Percentiles rank a stretch among this genome's conserved stretches.
phyloP scores from a whole-genome alignment of 2,888 invertebrate genomes.

The Branchellion lobata region DNA sequence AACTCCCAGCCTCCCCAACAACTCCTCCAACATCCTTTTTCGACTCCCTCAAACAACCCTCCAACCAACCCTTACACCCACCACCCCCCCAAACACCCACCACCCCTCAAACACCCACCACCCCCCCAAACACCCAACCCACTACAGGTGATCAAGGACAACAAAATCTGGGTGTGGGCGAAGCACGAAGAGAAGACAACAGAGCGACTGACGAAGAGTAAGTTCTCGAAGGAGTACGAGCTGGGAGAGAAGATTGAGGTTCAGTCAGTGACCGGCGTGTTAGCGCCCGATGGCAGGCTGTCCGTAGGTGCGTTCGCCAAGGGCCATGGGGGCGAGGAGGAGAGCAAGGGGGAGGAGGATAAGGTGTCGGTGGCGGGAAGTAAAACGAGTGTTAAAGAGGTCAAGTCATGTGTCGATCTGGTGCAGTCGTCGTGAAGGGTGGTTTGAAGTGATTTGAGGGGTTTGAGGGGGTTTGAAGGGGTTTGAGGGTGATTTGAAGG shows the following conservation, averaged over 20 bases:
- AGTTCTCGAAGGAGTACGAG: constrained; percentile 52
- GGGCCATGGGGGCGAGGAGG: constrained; percentile 45
- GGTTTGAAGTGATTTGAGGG: not conserved
- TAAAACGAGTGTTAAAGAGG: constrained; percentile 24
- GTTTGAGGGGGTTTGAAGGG: too few species aligned
- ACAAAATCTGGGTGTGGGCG: constrained; percentile 52
- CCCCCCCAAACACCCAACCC: too few species aligned
- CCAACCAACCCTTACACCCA: not conserved
- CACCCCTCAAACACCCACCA: not conserved
- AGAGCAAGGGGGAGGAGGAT: constrained; percentile 25
- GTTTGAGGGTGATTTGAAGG: too few species aligned
- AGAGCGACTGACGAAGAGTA: constrained; percentile 51
- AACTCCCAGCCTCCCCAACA: too few species aligned
- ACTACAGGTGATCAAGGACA: constrained; percentile 53
- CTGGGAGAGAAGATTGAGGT: constrained; percentile 52
- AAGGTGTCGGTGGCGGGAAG: constrained; percentile 2
- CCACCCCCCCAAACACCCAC: not conserved
- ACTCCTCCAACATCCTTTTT: too few species aligned
- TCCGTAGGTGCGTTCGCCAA: constrained; percentile 52
- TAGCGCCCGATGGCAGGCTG: constrained; percentile 49
- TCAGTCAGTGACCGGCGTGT: constrained; percentile 51
- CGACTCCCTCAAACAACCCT: too few species aligned
- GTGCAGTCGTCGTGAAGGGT: constrained; percentile 27
- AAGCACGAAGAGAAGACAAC: constrained; percentile 53
- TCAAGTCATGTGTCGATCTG: constrained; percentile 39